Conservation (phyloP, 1,140 invertebrate species). For the Penaeus japonicus region DNA sequence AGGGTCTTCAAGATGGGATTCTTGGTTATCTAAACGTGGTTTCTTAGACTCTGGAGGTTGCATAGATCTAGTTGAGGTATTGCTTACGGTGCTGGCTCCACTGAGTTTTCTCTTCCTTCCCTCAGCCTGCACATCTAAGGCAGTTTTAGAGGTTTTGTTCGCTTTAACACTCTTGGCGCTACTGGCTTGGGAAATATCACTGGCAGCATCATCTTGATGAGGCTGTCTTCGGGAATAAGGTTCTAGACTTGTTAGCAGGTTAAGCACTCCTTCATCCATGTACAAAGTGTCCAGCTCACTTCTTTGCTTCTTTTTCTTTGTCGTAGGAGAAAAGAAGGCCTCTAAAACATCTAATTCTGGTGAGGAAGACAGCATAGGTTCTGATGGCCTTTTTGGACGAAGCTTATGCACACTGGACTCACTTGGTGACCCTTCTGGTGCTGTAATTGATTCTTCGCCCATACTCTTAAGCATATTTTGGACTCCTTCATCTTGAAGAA, state of each 20-base stretch:
- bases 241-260: slow-evolving; percentile 51
- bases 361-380: slow-evolving; percentile 49
- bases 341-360: slow-evolving; percentile 50
- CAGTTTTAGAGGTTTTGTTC: slow-evolving; percentile 23
- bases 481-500: slow-evolving; percentile 59
- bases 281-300: slow-evolving; percentile 54
- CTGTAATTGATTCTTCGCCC: slow-evolving; percentile 34
- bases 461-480: slow-evolving; percentile 60
- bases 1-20: slow-evolving; percentile 9
- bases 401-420: slow-evolving; percentile 47
- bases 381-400: slow-evolving; percentile 52
- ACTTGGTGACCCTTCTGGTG: slow-evolving; percentile 46
- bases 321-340: slow-evolving; percentile 4
- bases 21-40: slow-evolving; percentile 27
- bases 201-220: slow-evolving; percentile 46
- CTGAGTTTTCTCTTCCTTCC: slow-evolving; percentile 46
- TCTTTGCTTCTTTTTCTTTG: slow-evolving; percentile 47
- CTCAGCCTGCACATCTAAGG: background rate
- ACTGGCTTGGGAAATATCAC: slow-evolving; percentile 46
- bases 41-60: slow-evolving; percentile 49
- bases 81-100: slow-evolving; percentile 35
- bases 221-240: slow-evolving; percentile 32
- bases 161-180: slow-evolving; percentile 40
- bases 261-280: slow-evolving; percentile 56
- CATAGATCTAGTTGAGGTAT: slow-evolving; percentile 28